Evolutionary conservation across 1,140 invertebrate genomes (phyloP).

Genomic region (Cardiocondyla obscurior): DNA sequence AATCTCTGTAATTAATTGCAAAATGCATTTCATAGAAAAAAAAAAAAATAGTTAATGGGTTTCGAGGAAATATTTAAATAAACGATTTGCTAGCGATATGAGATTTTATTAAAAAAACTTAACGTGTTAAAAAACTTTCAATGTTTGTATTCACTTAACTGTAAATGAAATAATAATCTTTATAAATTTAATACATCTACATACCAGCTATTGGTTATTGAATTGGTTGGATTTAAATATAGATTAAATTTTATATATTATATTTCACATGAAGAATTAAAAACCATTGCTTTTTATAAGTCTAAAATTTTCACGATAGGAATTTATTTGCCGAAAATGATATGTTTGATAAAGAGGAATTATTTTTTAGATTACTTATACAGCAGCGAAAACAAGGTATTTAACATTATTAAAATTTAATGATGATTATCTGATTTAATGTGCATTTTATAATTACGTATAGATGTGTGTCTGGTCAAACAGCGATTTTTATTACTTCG

Average conservation of each 20-base stretch:
- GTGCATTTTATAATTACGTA: neutral
- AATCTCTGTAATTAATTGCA: constrained; percentile 71
- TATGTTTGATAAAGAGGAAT: constrained; percentile 1
- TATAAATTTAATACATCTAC: neutral
- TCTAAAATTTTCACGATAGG: neutral
- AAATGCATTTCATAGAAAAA: constrained; percentile 67
- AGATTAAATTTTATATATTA: neutral
- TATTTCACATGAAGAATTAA: neutral
- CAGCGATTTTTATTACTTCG: constrained; percentile 8
- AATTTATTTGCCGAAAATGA: neutral
- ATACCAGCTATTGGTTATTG: neutral
- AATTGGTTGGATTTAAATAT: neutral
- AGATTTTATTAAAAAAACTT: neutral
- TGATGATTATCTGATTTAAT: neutral
- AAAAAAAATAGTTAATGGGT: constrained; percentile 55
- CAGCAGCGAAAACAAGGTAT: neutral
- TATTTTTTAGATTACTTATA: neutral
- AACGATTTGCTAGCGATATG: neutral
- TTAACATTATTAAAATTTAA: neutral
- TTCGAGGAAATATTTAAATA: constrained; percentile 38
- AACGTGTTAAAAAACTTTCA: neutral
- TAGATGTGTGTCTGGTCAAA: neutral
- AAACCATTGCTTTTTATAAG: neutral
- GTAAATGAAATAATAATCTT: neutral
- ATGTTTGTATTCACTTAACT: neutral